A percentile compares a stretch with the other conserved stretches of the same genome.
Evolutionary conservation across 2,888 invertebrate genomes (phyloP).

Genomic region (Chalcosyrphus nemorum): DNA sequence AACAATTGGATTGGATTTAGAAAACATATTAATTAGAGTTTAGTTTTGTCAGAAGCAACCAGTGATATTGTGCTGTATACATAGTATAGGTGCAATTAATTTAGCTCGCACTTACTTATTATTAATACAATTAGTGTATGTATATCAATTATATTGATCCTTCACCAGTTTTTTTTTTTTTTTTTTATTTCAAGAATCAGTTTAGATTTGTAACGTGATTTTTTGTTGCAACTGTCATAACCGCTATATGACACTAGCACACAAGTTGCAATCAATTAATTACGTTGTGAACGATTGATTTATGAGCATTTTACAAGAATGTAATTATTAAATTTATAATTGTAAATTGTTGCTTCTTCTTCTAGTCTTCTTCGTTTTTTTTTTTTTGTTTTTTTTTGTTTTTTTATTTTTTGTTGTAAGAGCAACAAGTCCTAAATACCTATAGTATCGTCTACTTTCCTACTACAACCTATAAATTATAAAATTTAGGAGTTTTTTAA

Average conservation of each 20-base stretch:
- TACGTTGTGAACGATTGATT: slow-evolving; percentile 61
- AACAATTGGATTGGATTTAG: slow-evolving; percentile 21
- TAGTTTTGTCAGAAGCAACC: slow-evolving; percentile 81
- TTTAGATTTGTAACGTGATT: slow-evolving; percentile 60
- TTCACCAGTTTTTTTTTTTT: slow-evolving; percentile 9
- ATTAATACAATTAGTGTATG: slow-evolving; percentile 60
- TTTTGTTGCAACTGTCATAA: slow-evolving; percentile 42
- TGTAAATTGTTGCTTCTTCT: slow-evolving; percentile 72
- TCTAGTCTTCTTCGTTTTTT: slow-evolving; percentile 64
- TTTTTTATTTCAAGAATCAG: slow-evolving; percentile 2
- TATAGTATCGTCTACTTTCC: slow-evolving; percentile 70
- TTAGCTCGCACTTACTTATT: slow-evolving; percentile 80
- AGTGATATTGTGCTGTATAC: slow-evolving; percentile 83
- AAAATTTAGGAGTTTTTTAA: slow-evolving; percentile 49
- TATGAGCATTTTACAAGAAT: slow-evolving; percentile 41
- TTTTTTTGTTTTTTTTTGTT: background rate
- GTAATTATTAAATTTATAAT: slow-evolving; percentile 37
- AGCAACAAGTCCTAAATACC: slow-evolving; percentile 69
- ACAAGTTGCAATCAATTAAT: slow-evolving; percentile 65
- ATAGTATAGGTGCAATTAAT: slow-evolving; percentile 82
- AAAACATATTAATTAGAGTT: slow-evolving; percentile 61
- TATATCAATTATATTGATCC: slow-evolving; percentile 57
- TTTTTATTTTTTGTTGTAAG: slow-evolving; percentile 62
- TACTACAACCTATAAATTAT: slow-evolving; percentile 69
- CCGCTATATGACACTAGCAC: background rate